A percentile compares a stretch with the other conserved stretches of the same genome.
Evolutionary conservation across 2,113 vertebrate genomes (phyloP).

Genomic region (Myrmecophaga tridactyla): DNA sequence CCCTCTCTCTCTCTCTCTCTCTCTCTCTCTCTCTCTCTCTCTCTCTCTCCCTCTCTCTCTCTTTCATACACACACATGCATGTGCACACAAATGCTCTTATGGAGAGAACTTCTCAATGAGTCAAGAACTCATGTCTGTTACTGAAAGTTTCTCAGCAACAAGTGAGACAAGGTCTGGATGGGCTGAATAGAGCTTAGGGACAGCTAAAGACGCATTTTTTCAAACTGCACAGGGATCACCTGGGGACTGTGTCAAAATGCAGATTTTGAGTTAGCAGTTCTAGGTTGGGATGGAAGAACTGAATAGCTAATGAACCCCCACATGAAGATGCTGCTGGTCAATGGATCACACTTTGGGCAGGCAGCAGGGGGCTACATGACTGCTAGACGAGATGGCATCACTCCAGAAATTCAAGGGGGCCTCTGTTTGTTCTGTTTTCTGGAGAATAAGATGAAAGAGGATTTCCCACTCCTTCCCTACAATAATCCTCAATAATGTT

Average conservation of each 20-base stretch:
- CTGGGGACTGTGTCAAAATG: neutral
- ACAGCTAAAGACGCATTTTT: neutral
- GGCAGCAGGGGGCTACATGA: neutral
- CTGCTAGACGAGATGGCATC: too few species aligned
- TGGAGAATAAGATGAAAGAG: neutral
- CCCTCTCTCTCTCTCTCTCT: neutral
- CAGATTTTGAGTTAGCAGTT: neutral
- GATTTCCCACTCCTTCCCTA: too few species aligned
- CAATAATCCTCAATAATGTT: neutral
- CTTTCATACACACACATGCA: neutral
- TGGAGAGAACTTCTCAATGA: neutral
- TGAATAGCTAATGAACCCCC: neutral
- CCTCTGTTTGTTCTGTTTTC: neutral
- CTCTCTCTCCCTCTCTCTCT: neutral
- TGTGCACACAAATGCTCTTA: neutral
- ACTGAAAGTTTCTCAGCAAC: neutral
- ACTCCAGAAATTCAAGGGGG: neutral
- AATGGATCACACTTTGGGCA: neutral
- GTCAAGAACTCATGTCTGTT: neutral
- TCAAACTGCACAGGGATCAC: neutral
- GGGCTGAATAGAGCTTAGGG: neutral
- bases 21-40: neutral
- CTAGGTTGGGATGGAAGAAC: rapidly evolving
- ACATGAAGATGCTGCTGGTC: rapidly evolving
- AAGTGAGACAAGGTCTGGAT: neutral